phyloP scores from a whole-genome alignment of 2,888 invertebrate species.

The Eristalis arbustorum region DNA sequence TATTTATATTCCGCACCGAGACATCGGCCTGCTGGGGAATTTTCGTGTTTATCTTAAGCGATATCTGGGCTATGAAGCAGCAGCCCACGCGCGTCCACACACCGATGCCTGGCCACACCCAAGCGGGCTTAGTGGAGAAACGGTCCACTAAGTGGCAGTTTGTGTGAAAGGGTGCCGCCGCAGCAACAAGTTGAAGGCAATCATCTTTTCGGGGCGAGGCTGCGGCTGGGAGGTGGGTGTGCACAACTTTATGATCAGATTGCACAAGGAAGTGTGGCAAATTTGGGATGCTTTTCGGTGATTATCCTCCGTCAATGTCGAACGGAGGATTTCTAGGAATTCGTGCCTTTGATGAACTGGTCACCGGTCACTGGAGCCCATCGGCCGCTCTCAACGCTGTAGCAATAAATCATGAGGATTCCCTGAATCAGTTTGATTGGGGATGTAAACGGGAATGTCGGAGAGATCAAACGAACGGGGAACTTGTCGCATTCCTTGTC shows the following conservation, averaged over 20 bases:
- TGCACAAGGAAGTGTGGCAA: not conserved
- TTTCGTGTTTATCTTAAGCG: not conserved
- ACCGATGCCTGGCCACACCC: not conserved
- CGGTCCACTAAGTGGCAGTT: not conserved
- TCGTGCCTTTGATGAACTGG: not conserved
- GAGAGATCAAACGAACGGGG: not conserved
- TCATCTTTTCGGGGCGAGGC: not conserved
- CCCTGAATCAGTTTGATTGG: not conserved
- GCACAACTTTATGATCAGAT: not conserved
- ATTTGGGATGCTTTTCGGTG: not conserved
- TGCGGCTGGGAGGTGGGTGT: not conserved
- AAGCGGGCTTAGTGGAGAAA: not conserved
- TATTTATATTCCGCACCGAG: slow-evolving; percentile 16
- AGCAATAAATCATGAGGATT: not conserved
- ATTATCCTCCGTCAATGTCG: not conserved
- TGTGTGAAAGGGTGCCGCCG: not conserved
- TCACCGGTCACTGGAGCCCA: not conserved
- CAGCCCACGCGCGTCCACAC: not conserved
- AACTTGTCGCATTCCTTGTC: not conserved
- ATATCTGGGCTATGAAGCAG: not conserved
- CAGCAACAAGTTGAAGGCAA: not conserved
- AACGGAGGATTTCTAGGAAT: not conserved
- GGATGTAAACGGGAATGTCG: not conserved
- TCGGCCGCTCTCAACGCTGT: not conserved
- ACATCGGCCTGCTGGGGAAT: not conserved